Evolutionary conservation across 2,888 invertebrate species (phyloP).

Genomic region (Volucella inflata): DNA sequence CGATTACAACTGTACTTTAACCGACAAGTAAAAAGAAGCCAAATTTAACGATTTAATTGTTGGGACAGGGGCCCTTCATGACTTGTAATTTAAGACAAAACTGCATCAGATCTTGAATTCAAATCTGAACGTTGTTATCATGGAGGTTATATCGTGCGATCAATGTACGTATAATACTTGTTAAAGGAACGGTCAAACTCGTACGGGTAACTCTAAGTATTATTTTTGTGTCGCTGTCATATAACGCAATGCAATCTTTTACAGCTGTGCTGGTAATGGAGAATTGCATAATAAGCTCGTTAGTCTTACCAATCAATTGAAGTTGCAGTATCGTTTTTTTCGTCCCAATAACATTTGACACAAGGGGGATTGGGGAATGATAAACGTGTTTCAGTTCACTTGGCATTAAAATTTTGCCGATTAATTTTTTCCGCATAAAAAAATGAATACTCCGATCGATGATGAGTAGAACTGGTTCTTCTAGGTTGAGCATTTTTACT

Average conservation of each 20-base stretch:
- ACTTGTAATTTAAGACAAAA: not conserved
- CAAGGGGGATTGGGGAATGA: not conserved
- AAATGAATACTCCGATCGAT: constrained; percentile 21
- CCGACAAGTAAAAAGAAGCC: not conserved
- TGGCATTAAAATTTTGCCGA: constrained; percentile 30
- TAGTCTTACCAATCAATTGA: constrained; percentile 33
- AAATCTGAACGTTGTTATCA: constrained; percentile 1
- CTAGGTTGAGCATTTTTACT: not conserved
- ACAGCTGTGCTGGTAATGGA: constrained; percentile 26
- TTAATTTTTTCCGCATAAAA: constrained; percentile 35
- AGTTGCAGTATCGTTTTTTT: constrained; percentile 26
- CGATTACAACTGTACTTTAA: constrained; percentile 37
- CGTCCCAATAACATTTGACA: not conserved
- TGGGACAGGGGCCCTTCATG: not conserved
- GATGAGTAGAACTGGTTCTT: constrained; percentile 31
- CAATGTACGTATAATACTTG: not conserved
- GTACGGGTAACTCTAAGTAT: constrained; percentile 18
- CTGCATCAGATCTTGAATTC: constrained; percentile 1
- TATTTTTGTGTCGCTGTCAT: constrained; percentile 16
- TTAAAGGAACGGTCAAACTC: not conserved
- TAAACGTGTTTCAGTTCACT: constrained; percentile 23
- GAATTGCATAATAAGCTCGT: constrained; percentile 44
- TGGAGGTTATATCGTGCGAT: constrained; percentile 14
- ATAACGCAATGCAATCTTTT: constrained; percentile 55
- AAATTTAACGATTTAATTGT: constrained; percentile 12